Evolutionary conservation across 1,140 invertebrate species (phyloP).

Genomic region (Drosophila persimilis): DNA sequence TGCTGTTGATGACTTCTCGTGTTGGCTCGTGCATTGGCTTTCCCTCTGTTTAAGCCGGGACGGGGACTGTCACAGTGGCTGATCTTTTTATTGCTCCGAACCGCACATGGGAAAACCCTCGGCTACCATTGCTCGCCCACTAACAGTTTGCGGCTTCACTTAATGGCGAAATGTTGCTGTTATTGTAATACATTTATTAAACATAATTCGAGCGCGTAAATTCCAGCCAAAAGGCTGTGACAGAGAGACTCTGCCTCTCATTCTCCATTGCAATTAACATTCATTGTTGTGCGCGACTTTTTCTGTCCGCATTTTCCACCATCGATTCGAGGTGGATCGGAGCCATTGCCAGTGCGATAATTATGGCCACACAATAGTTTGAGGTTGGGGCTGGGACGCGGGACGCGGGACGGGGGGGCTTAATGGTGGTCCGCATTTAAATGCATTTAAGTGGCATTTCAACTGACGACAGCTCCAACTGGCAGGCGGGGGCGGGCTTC

Average conservation of each 20-base stretch:
- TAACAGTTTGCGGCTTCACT: slow-evolving; percentile 48
- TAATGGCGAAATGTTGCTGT: slow-evolving; percentile 72
- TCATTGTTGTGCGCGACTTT: slow-evolving; percentile 77
- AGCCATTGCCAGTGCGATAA: slow-evolving; percentile 71
- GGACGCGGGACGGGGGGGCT: slow-evolving; percentile 1
- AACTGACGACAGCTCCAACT: slow-evolving; percentile 18
- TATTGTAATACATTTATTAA: slow-evolving; percentile 78
- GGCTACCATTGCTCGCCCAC: slow-evolving; percentile 17
- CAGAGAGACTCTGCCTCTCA: slow-evolving; percentile 10
- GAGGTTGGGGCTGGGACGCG: background rate
- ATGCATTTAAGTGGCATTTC: slow-evolving; percentile 76
- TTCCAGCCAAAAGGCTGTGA: slow-evolving; percentile 38
- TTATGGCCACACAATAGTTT: slow-evolving; percentile 54
- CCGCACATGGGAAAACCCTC: slow-evolving; percentile 18
- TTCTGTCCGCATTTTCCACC: slow-evolving; percentile 33
- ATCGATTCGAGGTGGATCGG: slow-evolving; percentile 27
- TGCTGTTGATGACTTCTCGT: slow-evolving; percentile 19
- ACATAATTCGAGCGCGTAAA: slow-evolving; percentile 73
- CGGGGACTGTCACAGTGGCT: slow-evolving; percentile 35
- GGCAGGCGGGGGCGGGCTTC: background rate
- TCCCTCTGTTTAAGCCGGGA: slow-evolving; percentile 3
- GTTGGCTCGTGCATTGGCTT: slow-evolving; percentile 1
- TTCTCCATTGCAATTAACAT: slow-evolving; percentile 71
- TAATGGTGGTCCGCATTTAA: slow-evolving; percentile 70
- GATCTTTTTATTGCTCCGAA: slow-evolving; percentile 70